Percentiles rank a stretch among this genome's conserved stretches.
phyloP scores from a whole-genome alignment of 2,113 vertebrate species.

The Glaucomys volans region DNA sequence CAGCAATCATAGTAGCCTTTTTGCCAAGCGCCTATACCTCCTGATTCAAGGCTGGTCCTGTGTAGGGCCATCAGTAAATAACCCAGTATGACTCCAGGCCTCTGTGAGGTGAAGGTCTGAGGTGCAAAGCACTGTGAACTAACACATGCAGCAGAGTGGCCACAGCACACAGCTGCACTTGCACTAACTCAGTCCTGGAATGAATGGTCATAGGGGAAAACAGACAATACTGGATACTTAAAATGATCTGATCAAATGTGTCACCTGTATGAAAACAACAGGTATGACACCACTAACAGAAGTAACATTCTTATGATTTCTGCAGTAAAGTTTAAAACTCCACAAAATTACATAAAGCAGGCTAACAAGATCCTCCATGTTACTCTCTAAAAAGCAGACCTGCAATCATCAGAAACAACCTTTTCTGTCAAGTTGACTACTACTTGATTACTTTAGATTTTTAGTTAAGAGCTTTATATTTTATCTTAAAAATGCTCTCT shows the following conservation, averaged over 20 bases:
- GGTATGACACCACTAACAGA: not conserved
- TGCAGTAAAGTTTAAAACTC: not conserved
- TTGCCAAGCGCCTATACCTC: not conserved
- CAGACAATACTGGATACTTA: not conserved
- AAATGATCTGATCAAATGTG: not conserved
- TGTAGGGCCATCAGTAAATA: not conserved
- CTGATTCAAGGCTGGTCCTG: not conserved
- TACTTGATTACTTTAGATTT: conserved; percentile 15
- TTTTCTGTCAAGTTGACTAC: not conserved
- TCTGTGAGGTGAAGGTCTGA: not conserved
- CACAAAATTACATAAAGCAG: not conserved
- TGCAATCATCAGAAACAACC: conserved; percentile 13
- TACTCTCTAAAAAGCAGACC: conserved; percentile 22
- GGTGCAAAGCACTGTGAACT: not conserved
- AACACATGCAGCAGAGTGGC: not conserved
- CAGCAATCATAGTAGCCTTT: not conserved
- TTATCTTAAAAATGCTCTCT: conserved; percentile 39
- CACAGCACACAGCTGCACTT: not conserved
- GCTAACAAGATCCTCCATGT: not conserved
- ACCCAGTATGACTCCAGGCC: not conserved
- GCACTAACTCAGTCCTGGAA: not conserved
- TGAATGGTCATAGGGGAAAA: not conserved
- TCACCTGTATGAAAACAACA: not conserved
- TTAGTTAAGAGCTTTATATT: not conserved
- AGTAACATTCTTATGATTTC: conserved; percentile 25